Percentiles rank a stretch among this genome's conserved stretches.
Evolutionary conservation across 2,888 invertebrate genomes (phyloP).

Genomic region (Hyppa rectilinea): DNA sequence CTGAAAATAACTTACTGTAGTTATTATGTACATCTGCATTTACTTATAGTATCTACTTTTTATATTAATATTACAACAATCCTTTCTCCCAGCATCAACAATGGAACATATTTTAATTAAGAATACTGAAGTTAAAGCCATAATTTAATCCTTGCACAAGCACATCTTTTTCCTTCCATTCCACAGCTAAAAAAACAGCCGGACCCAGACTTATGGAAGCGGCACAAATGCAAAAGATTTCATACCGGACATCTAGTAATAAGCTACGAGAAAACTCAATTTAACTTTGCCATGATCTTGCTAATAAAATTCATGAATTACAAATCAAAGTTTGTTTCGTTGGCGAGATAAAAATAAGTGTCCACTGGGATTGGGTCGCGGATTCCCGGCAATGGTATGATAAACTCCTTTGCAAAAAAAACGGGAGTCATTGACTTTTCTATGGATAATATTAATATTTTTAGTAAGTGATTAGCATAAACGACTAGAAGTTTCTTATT

Average conservation of each 20-base stretch:
- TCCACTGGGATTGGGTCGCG: background rate
- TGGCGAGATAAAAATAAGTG: slow-evolving; percentile 35
- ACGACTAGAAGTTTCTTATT: too few species aligned
- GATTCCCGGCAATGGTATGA: too few species aligned
- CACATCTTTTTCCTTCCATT: slow-evolving; percentile 7
- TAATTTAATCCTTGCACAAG: slow-evolving; percentile 40
- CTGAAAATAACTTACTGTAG: too few species aligned
- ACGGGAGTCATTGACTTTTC: too few species aligned
- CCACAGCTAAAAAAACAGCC: slow-evolving; percentile 25
- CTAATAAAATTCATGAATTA: slow-evolving; percentile 84
- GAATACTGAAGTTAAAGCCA: slow-evolving; percentile 28
- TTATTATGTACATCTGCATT: too few species aligned
- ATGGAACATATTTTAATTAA: slow-evolving; percentile 38
- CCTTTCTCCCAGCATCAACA: background rate
- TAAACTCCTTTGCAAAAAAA: too few species aligned
- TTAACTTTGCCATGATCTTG: slow-evolving; percentile 78
- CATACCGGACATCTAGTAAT: slow-evolving; percentile 61
- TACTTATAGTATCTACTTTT: too few species aligned
- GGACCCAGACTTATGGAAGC: slow-evolving; percentile 32
- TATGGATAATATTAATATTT: too few species aligned
- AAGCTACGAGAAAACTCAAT: slow-evolving; percentile 79
- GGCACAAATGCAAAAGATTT: slow-evolving; percentile 49
- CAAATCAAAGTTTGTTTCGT: slow-evolving; percentile 77
- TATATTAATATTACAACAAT: too few species aligned
- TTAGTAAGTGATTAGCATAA: too few species aligned